Conservation (phyloP, 2,888 invertebrate species). For the Lutraria lutraria region DNA sequence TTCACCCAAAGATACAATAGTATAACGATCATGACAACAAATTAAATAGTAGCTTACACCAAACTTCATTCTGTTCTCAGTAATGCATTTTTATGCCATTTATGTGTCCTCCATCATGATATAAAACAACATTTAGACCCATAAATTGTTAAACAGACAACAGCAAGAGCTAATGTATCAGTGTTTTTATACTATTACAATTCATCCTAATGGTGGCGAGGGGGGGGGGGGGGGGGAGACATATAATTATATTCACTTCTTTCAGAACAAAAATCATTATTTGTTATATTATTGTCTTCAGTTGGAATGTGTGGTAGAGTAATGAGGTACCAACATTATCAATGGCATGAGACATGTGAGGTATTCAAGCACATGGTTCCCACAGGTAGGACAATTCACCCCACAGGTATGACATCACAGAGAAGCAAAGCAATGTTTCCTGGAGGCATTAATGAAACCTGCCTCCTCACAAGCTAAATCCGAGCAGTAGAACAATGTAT, state of each 20-base stretch:
- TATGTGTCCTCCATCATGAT: constrained; percentile 2
- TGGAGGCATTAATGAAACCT: no score
- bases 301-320: background rate
- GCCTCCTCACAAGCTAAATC: no score
- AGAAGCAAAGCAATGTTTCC: no score
- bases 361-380: background rate
- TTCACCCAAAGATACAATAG: no score
- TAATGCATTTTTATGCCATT: constrained; percentile 10
- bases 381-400: background rate
- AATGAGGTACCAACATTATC: background rate
- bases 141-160: constrained; percentile 8
- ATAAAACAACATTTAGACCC: constrained; percentile 1
- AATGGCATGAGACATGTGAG: background rate
- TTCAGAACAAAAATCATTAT: background rate
- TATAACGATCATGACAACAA: no score
- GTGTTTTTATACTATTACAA: background rate
- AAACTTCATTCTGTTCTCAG: background rate
- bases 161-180: background rate
- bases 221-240: no score
- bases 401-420: background rate
- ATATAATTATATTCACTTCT: no score
- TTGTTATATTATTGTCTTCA: background rate
- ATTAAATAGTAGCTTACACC: background rate
- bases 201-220: background rate
- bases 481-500: no score